Conservation (phyloP, 2,888 invertebrate species). For the Barypeithes pellucidus region DNA sequence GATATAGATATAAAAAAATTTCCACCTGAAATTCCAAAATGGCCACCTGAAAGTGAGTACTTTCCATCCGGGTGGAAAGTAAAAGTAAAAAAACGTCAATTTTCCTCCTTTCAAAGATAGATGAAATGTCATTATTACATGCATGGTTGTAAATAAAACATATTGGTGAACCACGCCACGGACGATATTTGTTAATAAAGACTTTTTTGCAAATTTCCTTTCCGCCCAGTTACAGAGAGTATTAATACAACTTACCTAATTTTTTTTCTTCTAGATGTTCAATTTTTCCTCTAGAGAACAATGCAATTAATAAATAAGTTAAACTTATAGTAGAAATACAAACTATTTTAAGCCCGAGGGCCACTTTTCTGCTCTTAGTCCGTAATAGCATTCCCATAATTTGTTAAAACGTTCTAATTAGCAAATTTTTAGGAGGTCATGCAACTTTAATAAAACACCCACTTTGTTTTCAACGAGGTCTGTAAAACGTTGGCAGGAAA, state of each 20-base stretch:
- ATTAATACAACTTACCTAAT: conserved; percentile 25
- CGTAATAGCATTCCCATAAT: conserved; percentile 66
- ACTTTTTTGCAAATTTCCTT: too few species aligned
- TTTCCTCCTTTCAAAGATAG: too few species aligned
- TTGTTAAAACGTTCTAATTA: conserved; percentile 41
- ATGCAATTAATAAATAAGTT: conserved; percentile 62
- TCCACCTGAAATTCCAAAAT: too few species aligned
- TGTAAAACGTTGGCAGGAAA: neutral
- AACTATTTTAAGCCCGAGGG: conserved; percentile 64
- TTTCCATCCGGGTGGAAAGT: too few species aligned
- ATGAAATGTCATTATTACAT: too few species aligned
- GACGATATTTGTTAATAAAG: too few species aligned
- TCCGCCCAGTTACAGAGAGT: neutral
- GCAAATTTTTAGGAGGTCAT: conserved; percentile 35
- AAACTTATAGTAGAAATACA: conserved; percentile 63
- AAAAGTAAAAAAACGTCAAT: too few species aligned
- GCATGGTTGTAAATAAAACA: too few species aligned
- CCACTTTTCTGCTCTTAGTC: conserved; percentile 64
- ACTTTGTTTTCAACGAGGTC: conserved; percentile 19
- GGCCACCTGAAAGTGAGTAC: too few species aligned
- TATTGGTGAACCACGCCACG: too few species aligned
- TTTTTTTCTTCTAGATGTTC: conserved; percentile 10
- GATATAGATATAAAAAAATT: too few species aligned
- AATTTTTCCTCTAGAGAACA: conserved; percentile 32
- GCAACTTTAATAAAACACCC: conserved; percentile 31